Evolutionary conservation across 2,888 invertebrate genomes (phyloP), one percentile per base, ranked within the genome.

Genomic region (Cheilosia scutellata): DNA sequence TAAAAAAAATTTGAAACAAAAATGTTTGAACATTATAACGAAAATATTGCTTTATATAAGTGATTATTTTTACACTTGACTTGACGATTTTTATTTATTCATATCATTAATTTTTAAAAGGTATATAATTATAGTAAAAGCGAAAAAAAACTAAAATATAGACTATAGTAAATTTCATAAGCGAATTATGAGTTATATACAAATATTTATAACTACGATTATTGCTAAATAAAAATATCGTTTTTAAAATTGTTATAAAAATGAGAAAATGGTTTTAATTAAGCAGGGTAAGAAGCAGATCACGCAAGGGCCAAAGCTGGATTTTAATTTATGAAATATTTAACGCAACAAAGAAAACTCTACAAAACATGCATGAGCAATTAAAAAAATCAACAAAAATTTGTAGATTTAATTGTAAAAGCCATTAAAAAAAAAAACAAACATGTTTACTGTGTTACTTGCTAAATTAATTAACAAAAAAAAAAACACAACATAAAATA

Each of bases 401-500:
- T 55, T 58, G 58, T 75, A 58, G 9, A 7, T 3, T 27, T 25
- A 25, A 13, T 20, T 58, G 1, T 33, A 16, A 57, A 9, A 40
- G 4, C 1, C 11, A 31, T 62, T 40, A 40, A 65, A 47, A 47
- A 44, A 53, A 55, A 71, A 29, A 62, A 40, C 47, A 55, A 78
- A 79, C 68, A 84, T 60, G 75, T 71, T 84, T 80, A 79, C 84
- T 80, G 80, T 84, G 80, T 84, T 84, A 84, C 3, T 37, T 37
- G 33, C 2, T 37, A 84, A 71, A 63, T 16, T 62, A 29, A 72
- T 37, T 58, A 5, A 51, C 57, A 58, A 13, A 49, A 51, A 53
- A 63, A 55, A 58, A 9, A 5, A 42, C 4, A 6, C 49, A 37
- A 70, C 2, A 47, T 51, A 66, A 2, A 37, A 49, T 66, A 29